Conservation (phyloP, 2,797 vertebrate species). For the Argentina silus region DNA sequence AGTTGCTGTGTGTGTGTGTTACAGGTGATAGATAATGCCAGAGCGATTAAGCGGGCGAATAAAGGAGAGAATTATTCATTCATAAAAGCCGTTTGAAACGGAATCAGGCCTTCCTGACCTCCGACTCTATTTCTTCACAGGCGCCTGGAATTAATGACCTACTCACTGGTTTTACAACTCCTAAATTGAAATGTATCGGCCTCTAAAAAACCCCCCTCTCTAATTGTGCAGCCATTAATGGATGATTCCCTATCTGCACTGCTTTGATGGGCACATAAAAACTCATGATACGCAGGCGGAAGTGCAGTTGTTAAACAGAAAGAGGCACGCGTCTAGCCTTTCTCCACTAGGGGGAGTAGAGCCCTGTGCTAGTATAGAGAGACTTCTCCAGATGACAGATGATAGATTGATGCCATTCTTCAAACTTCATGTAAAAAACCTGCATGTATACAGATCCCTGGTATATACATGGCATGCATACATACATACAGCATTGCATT, state of each 20-base stretch:
- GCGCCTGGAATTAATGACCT: constrained; percentile 69
- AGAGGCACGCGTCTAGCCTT: constrained; percentile 11
- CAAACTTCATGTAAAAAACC: constrained; percentile 64
- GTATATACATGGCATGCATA: constrained; percentile 58
- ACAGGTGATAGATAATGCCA: constrained; percentile 45
- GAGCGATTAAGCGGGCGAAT: constrained; percentile 50
- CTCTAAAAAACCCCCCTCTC: constrained; percentile 64
- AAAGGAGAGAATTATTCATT: constrained; percentile 71
- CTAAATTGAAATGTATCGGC: constrained; percentile 74
- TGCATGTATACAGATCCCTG: constrained; percentile 52
- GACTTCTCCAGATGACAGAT: constrained; percentile 35
- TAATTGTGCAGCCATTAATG: constrained; percentile 75
- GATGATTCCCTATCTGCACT: constrained; percentile 66
- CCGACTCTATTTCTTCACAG: constrained; percentile 55
- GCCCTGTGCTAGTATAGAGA: constrained; percentile 19
- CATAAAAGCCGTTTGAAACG: constrained; percentile 90
- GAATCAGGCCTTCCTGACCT: constrained; percentile 92
- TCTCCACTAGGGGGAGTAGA: constrained; percentile 70
- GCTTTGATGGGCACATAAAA: constrained; percentile 69
- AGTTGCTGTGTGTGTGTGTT: constrained; percentile 46
- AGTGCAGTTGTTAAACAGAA: constrained; percentile 41
- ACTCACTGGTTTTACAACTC: constrained; percentile 72
- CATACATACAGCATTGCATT: too few species aligned
- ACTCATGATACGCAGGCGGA: constrained; percentile 54
- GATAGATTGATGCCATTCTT: constrained; percentile 65